Evolutionary conservation across 2,113 vertebrate species (phyloP).

Genomic region (Pluvianellus socialis): DNA sequence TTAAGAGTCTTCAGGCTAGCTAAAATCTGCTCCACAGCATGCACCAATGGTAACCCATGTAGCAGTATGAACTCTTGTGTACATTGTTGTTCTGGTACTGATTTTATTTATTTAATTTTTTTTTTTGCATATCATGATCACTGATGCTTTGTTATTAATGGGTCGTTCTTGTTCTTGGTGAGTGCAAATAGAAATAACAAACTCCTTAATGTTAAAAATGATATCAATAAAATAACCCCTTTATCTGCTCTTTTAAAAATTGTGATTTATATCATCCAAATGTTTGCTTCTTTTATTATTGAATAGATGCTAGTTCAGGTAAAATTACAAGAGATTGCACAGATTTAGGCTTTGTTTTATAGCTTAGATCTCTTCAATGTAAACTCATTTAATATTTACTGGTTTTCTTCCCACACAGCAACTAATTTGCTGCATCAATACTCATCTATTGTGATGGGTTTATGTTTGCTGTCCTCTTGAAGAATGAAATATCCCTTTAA

Average conservation of each 20-base stretch:
- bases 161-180: background rate
- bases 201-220: background rate
- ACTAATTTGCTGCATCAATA: background rate
- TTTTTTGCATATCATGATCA: background rate
- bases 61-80: background rate
- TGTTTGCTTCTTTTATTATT: background rate
- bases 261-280: background rate
- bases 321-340: background rate
- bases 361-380: background rate
- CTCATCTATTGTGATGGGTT: background rate
- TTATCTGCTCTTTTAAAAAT: background rate
- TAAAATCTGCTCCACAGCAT: background rate
- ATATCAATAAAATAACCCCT: background rate
- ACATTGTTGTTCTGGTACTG: background rate
- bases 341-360: background rate
- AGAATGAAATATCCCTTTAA: background rate
- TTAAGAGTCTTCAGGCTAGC: background rate
- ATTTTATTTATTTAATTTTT: background rate
- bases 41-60: background rate
- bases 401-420: background rate
- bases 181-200: background rate
- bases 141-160: background rate
- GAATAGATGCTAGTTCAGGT: background rate
- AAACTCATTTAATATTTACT: background rate
- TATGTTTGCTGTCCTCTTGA: background rate